Evolutionary conservation across 2,113 vertebrate species (phyloP).

Genomic region (Trogon surrucura): DNA sequence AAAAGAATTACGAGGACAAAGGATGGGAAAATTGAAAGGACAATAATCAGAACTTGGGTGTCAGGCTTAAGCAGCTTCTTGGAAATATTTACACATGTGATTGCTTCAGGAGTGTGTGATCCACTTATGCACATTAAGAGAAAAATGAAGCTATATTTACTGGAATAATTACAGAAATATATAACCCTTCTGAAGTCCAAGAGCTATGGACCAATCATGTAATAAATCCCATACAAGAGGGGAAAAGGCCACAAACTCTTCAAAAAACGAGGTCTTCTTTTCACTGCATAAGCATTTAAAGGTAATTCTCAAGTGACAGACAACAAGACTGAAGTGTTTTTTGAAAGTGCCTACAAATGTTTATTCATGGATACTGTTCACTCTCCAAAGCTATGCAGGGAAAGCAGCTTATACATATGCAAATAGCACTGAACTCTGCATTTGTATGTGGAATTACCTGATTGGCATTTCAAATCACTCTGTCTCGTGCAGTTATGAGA

Average conservation of each 20-base stretch:
- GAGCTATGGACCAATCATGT: background rate
- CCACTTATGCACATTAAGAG: background rate
- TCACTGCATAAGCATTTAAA: background rate
- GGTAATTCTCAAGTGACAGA: conserved; percentile 41
- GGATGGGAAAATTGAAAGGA: background rate
- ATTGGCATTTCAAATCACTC: conserved; percentile 62
- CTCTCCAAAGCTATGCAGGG: conserved; percentile 3
- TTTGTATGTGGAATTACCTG: conserved; percentile 52
- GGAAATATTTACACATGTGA: background rate
- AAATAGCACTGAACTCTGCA: conserved; percentile 38
- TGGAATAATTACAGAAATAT: background rate
- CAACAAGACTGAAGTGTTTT: conserved; percentile 20
- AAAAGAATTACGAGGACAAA: background rate
- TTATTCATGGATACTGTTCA: conserved; percentile 37
- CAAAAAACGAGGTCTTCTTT: background rate
- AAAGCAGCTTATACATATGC: conserved; percentile 60
- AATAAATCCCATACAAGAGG: background rate
- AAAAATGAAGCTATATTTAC: background rate
- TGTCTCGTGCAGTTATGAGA: conserved; percentile 8
- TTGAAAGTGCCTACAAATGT: conserved; percentile 33
- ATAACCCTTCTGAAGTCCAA: background rate
- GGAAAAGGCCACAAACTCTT: background rate
- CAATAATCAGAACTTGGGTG: background rate
- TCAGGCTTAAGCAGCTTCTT: background rate
- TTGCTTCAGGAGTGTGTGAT: background rate